Evolutionary conservation across 1,140 invertebrate genomes (phyloP), one percentile per base, ranked within the genome.

Genomic region (Rhyzopertha dominica): DNA sequence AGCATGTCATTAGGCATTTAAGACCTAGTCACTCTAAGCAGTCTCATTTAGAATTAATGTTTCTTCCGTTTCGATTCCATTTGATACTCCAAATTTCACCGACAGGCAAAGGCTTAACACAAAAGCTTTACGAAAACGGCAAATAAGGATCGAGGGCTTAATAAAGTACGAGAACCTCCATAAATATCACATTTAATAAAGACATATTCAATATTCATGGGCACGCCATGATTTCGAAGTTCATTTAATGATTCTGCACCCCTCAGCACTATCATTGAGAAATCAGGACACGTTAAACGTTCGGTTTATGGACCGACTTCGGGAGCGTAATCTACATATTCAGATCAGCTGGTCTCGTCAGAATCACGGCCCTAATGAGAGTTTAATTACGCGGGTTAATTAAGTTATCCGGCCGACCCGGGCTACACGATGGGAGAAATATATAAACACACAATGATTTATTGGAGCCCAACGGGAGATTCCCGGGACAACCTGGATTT

Each of bases 251-350:
- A 18, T 22, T 25, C 16, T 16, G 13, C 14, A 20, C 28, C 13
- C 19, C 24, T 45, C 20, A 26, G 18, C 24, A 45, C 18, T 32
- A 52, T 49, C 47, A 46, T 49, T 50, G 42, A 30, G 47, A 42
- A 53, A 53, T 53, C 51, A 41, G 36, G 42, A 43, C 51, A 49
- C 51, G 52, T 54, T 54, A 51, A 54, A 51, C 35, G 48, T 46
- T 43, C 35, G 34, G 43, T 45, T 54, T 46, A 43, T 54, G 47
- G 42, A 35, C 30, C 43, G 39, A 41, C 44, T 49, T 43, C 43
- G 31, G 52, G 28, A 36, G 52, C 44, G 47, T 47, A 54, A 54
- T 54, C 52, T 54, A 41, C 48, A 54, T 54, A 54, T 54, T 54
- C 52, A 51, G 52, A 50, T 50, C 48, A 43, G 52, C 31, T 29